Evolutionary conservation across 2,113 vertebrate species (phyloP).

Genomic region (Chloroceryle aenea): DNA sequence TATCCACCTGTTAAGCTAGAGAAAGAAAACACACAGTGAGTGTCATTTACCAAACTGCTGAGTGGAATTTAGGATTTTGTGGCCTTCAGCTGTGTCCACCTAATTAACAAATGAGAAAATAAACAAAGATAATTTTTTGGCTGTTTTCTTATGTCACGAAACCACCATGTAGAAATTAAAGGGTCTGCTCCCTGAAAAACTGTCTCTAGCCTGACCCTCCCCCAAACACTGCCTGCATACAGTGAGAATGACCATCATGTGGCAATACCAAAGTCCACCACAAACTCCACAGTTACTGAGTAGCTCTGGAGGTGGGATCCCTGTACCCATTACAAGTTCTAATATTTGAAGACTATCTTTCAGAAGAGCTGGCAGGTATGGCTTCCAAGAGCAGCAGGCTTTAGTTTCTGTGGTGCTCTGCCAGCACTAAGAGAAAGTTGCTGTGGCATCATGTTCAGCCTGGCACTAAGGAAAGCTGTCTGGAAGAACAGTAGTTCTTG

Average conservation of each 20-base stretch:
- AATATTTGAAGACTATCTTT: background rate
- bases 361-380: background rate
- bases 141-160: background rate
- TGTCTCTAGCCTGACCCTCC: background rate
- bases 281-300: background rate
- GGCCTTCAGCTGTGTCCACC: background rate
- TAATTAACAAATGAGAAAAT: background rate
- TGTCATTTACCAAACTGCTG: background rate
- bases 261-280: background rate
- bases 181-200: background rate
- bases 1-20: background rate
- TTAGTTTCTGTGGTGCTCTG: too few relatives aligned
- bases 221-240: background rate
- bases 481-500: background rate
- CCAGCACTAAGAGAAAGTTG: background rate
- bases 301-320: background rate
- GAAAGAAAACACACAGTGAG: background rate
- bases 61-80: background rate
- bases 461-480: background rate
- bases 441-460: background rate
- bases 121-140: background rate
- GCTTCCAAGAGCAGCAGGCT: background rate
- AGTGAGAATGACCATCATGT: accelerated
- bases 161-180: background rate
- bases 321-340: background rate